These are phyloP conservation scores for Lepus oiostolus DNA, from an alignment of 2,797 vertebrate genomes.

Conservation along the genomic window DNA sequence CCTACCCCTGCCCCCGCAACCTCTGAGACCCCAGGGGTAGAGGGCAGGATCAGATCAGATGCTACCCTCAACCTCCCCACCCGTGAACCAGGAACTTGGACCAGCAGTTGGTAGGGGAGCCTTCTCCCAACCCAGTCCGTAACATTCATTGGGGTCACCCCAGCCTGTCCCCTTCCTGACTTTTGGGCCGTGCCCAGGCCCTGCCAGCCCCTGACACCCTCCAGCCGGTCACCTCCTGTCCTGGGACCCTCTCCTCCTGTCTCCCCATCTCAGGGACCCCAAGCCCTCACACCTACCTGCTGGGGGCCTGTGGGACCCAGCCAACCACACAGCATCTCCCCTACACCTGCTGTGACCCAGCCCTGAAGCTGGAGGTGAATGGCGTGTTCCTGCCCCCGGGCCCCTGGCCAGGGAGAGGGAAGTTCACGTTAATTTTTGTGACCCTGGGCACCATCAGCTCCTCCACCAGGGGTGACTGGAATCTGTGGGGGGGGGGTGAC, in stretches of 20 bases:
- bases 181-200: too few relatives aligned
- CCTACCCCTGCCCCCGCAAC: neutral
- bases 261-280: neutral
- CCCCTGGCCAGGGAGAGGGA: neutral
- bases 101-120: neutral
- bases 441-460: too few relatives aligned
- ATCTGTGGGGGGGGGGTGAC: neutral
- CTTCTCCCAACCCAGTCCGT: neutral
- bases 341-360: too few relatives aligned
- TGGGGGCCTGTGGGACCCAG: neutral
- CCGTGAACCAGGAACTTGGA: neutral
- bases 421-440: neutral
- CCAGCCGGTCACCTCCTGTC: neutral
- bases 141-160: neutral
- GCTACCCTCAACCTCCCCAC: neutral
- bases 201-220: neutral
- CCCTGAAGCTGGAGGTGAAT: neutral
- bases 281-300: fast-evolving
- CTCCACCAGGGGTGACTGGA: neutral
- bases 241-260: neutral
- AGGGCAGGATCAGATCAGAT: neutral
- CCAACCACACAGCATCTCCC: fast-evolving
- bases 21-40: neutral
- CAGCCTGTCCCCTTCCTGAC: neutral
- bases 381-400: neutral